Evolutionary conservation across 2,113 vertebrate genomes (phyloP).

Genomic region (Dolichallabes microphthalmus): DNA sequence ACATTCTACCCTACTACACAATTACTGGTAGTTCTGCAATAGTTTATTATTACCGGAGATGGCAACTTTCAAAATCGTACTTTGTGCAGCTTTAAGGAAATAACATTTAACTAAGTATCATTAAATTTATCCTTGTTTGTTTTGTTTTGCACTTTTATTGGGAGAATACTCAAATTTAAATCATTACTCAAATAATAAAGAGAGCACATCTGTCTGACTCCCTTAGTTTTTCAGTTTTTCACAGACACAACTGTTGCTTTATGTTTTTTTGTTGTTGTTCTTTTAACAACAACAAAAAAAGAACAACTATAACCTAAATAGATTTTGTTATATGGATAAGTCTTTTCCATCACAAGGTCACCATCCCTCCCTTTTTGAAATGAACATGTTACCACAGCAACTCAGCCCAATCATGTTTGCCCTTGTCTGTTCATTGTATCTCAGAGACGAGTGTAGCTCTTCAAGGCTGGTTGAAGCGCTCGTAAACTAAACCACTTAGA

Average conservation of each 20-base stretch:
- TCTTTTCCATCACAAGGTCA: constrained; percentile 26
- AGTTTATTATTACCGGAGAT: background rate
- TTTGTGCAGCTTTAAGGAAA: background rate
- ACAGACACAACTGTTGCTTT: background rate
- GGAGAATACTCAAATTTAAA: background rate
- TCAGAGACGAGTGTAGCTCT: constrained; percentile 16
- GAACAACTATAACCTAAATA: background rate
- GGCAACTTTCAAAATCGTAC: background rate
- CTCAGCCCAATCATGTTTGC: constrained; percentile 13
- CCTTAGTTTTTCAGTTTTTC: background rate
- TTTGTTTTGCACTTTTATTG: background rate
- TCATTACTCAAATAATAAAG: background rate
- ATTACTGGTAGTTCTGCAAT: background rate
- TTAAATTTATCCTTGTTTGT: background rate
- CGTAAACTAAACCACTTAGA: background rate
- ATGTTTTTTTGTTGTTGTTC: background rate
- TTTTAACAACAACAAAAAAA: background rate
- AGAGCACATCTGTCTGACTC: background rate
- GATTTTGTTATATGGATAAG: background rate
- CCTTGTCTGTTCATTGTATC: constrained; percentile 11
- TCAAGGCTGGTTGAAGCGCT: background rate
- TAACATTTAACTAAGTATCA: background rate
- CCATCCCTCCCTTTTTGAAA: background rate
- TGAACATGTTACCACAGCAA: constrained; percentile 52
- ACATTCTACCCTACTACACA: too few relatives aligned